Evolutionary conservation across 1,140 invertebrate species (phyloP), one percentile per base, ranked within the genome.

Genomic region (Telenomus remus): DNA sequence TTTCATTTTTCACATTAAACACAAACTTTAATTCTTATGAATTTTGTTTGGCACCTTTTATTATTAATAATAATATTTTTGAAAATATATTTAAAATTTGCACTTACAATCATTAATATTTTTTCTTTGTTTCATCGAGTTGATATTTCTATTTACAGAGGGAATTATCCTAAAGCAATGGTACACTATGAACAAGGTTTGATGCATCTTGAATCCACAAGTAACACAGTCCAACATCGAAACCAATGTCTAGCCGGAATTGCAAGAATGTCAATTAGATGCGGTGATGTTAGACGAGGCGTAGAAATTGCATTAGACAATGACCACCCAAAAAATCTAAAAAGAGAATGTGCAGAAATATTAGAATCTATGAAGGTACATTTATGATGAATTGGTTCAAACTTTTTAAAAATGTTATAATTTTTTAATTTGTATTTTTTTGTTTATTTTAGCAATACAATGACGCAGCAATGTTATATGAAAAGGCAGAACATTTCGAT

Each of bases 311-410:
- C 93, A 7, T 89, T 90, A 65, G 92, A 96, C n/a, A 90, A 91
- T 47, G 91, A 93, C 14, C 91, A 90, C 48, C 89, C 84, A 0
- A 79, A 86, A 50, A 74, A 78, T 42, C 83, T 99, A 7, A 91
- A 95, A 34, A 94, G 93, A 79, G 97, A 99, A 80, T 99, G 97
- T 88, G 98, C 97, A 0, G 93, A 95, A 79, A 93, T 99, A 42
- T 87, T 99, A 4, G 97, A 98, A 85, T 93, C 92, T 16, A 95
- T 95, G 82, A 97, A 97, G 88, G 92, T 92, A n/a, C n/a, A n/a
- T n/a, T n/a, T n/a, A n/a, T n/a, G n/a, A n/a, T n/a, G n/a, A n/a
- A n/a, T n/a, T n/a, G n/a, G n/a, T n/a, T n/a, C n/a, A n/a, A 82
- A 12, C 9, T 9, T n/a, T n/a, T 13, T 44, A 44, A 39, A 39